Percentiles rank a stretch among this genome's conserved stretches.
These are phyloP conservation scores for Drosophila kanekoi DNA, from an alignment of 2,888 invertebrate species.

Conservation along the genomic window DNA sequence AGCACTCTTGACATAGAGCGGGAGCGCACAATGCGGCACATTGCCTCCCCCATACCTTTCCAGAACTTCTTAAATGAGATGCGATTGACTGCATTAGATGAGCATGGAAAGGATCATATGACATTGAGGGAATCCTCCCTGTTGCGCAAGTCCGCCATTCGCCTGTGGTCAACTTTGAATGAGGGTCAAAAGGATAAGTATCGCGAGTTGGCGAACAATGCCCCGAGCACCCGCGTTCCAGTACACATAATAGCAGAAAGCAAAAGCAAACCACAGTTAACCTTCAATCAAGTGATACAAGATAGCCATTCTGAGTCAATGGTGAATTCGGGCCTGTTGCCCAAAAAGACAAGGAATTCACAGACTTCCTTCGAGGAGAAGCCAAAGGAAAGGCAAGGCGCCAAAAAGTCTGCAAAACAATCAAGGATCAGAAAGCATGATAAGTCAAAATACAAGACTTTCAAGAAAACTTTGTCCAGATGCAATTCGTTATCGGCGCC, in stretches of 20 bases:
- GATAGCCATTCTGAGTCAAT: not conserved
- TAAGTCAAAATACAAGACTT: accelerated
- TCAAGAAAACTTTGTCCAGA: not conserved
- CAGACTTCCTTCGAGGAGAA: not conserved
- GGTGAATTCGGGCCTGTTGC: not conserved
- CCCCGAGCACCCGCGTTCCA: not conserved
- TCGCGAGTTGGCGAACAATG: constrained; percentile 4
- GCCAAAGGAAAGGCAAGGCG: too few relatives aligned
- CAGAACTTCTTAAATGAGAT: constrained; percentile 34
- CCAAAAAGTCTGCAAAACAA: not conserved
- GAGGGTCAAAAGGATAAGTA: constrained; percentile 7
- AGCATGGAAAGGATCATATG: not conserved
- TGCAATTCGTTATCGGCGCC: not conserved
- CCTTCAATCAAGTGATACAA: not conserved
- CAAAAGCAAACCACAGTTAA: not conserved
- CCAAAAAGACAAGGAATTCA: not conserved
- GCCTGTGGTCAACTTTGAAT: not conserved
- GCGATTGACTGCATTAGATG: constrained; percentile 1
- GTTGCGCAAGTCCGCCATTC: constrained; percentile 11
- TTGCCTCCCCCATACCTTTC: constrained; percentile 29
- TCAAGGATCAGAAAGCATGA: not conserved
- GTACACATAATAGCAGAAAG: accelerated
- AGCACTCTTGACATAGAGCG: not conserved
- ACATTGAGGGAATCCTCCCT: not conserved
- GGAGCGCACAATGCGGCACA: constrained; percentile 9